Evolutionary conservation across 2,797 vertebrate genomes (phyloP).

Genomic region (Gorsachius magnificus): DNA sequence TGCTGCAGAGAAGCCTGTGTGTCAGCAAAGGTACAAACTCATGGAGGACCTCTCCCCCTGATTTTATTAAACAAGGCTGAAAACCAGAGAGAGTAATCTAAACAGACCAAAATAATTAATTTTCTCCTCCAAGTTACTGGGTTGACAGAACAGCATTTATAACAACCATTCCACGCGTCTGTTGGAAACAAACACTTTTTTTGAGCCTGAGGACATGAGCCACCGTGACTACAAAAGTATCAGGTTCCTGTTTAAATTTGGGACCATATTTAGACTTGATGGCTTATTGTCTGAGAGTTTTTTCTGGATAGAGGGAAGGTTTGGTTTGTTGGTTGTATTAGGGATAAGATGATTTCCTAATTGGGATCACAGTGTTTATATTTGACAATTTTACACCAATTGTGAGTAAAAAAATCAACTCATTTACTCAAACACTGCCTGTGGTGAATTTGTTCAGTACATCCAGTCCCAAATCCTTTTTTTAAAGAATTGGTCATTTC

Average conservation of each 20-base stretch:
- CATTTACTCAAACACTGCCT: background rate
- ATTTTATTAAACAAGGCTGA: background rate
- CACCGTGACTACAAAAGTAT: slow-evolving; percentile 1
- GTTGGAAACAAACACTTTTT: background rate
- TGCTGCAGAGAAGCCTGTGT: background rate
- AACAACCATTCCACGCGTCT: background rate
- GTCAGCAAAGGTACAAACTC: background rate
- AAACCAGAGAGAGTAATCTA: background rate
- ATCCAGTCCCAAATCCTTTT: background rate
- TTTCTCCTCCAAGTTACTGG: background rate
- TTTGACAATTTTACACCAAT: background rate
- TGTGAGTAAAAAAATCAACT: background rate
- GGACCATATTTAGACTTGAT: background rate
- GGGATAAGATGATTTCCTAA: background rate
- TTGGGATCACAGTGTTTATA: background rate
- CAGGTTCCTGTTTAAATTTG: slow-evolving; percentile 50
- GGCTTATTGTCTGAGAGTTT: background rate
- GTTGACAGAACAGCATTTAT: background rate
- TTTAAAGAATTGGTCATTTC: background rate
- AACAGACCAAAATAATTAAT: background rate
- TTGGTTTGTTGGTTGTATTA: background rate
- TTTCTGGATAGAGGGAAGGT: background rate
- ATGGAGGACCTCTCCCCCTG: background rate
- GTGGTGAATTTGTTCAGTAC: background rate
- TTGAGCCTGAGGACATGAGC: background rate